These are phyloP conservation scores for Drosophila kanekoi DNA, from an alignment of 2,888 invertebrate species.

Conservation along the genomic window DNA sequence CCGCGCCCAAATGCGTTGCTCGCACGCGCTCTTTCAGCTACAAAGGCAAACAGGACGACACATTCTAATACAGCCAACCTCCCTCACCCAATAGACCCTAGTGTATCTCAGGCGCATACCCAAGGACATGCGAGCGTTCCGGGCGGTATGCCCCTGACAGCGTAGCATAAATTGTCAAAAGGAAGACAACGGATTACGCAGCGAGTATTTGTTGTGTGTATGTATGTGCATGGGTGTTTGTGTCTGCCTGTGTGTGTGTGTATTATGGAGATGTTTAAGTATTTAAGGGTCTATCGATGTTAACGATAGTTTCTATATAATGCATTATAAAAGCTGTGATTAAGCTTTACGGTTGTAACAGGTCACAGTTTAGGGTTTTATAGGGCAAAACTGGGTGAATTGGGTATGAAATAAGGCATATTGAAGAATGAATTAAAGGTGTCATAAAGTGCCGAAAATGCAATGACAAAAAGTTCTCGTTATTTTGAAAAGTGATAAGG, in stretches of 20 bases:
- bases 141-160: conserved; percentile 29
- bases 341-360: neutral
- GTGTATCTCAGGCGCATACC: conserved; percentile 26
- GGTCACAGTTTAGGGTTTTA: too few species aligned
- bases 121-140: conserved; percentile 33
- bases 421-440: too few species aligned
- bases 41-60: conserved; percentile 65
- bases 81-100: neutral
- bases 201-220: conserved; percentile 16
- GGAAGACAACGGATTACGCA: conserved; percentile 68
- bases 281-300: conserved; percentile 10
- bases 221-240: neutral
- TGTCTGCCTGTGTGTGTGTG: conserved; percentile 5
- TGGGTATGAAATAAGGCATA: neutral
- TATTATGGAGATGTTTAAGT: conserved; percentile 13
- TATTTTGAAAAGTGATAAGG: too few species aligned
- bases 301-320: conserved; percentile 24
- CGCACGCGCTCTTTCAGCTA: conserved; percentile 35
- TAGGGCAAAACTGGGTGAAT: neutral
- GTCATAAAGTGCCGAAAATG: too few species aligned
- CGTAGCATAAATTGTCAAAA: conserved; percentile 70
- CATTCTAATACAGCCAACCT: conserved; percentile 21
- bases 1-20: conserved; percentile 56
- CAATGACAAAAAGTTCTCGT: too few species aligned
- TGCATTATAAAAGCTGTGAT: conserved; percentile 1